Evolutionary conservation across 2,113 vertebrate genomes (phyloP), one percentile per base, ranked within the genome.

Genomic region (Dolichallabes microphthalmus): DNA sequence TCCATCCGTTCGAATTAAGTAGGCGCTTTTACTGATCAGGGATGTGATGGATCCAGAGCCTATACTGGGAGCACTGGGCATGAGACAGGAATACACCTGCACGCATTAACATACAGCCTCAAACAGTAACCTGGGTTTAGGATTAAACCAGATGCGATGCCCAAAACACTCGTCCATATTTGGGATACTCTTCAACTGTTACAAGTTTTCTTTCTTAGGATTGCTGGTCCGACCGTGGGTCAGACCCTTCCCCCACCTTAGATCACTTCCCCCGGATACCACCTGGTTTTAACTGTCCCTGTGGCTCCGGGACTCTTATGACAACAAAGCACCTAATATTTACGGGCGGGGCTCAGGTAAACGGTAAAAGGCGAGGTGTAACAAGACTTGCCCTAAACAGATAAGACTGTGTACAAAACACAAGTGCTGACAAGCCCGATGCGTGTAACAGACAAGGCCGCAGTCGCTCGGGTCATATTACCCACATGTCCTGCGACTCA

Each of bases 331-430:
- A 64, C 39, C 14, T 68, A 71, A 66, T 77, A 55, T 80, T 84
- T 77, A 55, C 15, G 61, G 61, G 50, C 76, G 25, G 8, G 64
- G 22, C 80, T 74, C 4, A 1, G 61, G 87, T 90, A 82, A 90
- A 89, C 88, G 90, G 88, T 85, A 87, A 92, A 92, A 91, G 92
- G 92, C 92, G 92, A 92, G 90, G 91, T 91, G 92, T 93, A 92
- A 90, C 89, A 87, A 86, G 90, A 66, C 53, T 75, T 58, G 78
- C 81, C 27, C 20, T 81, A 84, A 85, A 88, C 89, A 87, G 87
- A 88, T 87, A 88, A 87, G 69, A 82, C 61, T 88, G 87, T 88
- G 81, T 90, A 87, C 86, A 89, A 85, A 89, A 90, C 86, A 90
- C 61, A 27, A 82, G 55, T 83, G 80, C 88, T 90, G 89, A 90